These are phyloP conservation scores for Falco novaeseelandiae DNA, from an alignment of 2,797 vertebrate species.

Conservation along the genomic window DNA sequence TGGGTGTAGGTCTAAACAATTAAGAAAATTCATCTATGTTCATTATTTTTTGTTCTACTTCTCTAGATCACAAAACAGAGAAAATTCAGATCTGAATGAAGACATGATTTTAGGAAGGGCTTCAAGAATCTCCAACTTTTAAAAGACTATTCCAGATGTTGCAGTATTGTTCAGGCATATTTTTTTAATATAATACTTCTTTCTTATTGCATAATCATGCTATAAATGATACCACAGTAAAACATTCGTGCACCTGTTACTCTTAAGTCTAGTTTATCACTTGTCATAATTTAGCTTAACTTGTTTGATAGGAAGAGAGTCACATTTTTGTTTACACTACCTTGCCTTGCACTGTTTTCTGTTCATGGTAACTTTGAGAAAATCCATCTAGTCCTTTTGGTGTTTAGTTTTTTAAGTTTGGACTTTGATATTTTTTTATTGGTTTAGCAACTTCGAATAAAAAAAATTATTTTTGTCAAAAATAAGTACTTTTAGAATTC, in stretches of 20 bases:
- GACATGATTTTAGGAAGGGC: constrained; percentile 88
- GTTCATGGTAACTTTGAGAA: neutral
- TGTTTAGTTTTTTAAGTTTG: neutral
- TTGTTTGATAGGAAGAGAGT: neutral
- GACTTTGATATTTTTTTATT: neutral
- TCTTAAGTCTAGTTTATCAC: neutral
- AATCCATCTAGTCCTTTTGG: neutral
- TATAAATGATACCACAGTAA: neutral
- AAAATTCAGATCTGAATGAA: constrained; percentile 85
- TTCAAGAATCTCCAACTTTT: constrained; percentile 78
- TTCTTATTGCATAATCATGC: neutral
- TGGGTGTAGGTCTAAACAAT: neutral
- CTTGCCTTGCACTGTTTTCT: neutral
- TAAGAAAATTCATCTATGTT: neutral
- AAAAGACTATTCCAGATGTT: constrained; percentile 86
- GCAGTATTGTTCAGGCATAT: constrained; percentile 83
- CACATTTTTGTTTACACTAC: neutral
- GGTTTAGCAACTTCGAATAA: neutral
- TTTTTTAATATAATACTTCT: neutral
- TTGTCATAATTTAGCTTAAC: neutral
- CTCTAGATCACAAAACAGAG: constrained; percentile 85
- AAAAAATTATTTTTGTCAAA: neutral
- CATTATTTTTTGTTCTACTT: neutral
- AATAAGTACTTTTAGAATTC: neutral
- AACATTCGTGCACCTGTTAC: neutral